A percentile compares a stretch with the other conserved stretches of the same genome.
phyloP scores from a whole-genome alignment of 2,888 invertebrate genomes.

The Drosophila stalkeri region DNA sequence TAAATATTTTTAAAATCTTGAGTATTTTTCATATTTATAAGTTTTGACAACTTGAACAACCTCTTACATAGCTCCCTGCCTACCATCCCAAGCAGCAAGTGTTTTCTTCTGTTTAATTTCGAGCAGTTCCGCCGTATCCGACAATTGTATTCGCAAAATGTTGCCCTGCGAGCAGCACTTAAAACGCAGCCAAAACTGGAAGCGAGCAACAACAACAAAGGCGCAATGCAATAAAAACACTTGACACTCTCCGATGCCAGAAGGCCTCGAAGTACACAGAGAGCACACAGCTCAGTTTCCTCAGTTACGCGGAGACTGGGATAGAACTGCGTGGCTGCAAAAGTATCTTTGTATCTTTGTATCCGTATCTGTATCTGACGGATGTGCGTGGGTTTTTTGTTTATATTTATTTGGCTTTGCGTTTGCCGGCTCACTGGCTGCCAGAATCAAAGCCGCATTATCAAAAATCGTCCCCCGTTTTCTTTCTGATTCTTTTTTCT shows the following conservation, averaged over 20 bases:
- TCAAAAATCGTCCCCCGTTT: slow-evolving; percentile 32
- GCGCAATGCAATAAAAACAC: slow-evolving; percentile 70
- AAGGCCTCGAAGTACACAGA: slow-evolving; percentile 10
- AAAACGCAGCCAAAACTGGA: slow-evolving; percentile 43
- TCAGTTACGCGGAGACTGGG: background rate
- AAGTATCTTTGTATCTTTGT: slow-evolving; percentile 18
- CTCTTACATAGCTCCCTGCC: background rate
- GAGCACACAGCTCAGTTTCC: background rate
- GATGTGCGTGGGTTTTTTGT: slow-evolving; percentile 63
- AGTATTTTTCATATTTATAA: background rate
- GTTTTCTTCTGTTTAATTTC: slow-evolving; percentile 30
- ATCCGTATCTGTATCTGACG: slow-evolving; percentile 32
- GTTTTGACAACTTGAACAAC: background rate
- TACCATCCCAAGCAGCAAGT: background rate
- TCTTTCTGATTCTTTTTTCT: background rate
- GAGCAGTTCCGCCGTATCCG: background rate
- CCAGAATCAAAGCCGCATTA: slow-evolving; percentile 70
- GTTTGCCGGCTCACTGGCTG: slow-evolving; percentile 77
- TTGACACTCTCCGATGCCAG: slow-evolving; percentile 70
- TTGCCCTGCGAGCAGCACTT: slow-evolving; percentile 58
- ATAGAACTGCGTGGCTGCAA: slow-evolving; percentile 12
- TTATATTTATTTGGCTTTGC: slow-evolving; percentile 81
- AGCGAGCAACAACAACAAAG: slow-evolving; percentile 48
- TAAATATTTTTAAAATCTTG: too few relatives aligned
- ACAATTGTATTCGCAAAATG: slow-evolving; percentile 14